Conservation (phyloP, 2,888 invertebrate species). For the Heliconius charithonia region DNA sequence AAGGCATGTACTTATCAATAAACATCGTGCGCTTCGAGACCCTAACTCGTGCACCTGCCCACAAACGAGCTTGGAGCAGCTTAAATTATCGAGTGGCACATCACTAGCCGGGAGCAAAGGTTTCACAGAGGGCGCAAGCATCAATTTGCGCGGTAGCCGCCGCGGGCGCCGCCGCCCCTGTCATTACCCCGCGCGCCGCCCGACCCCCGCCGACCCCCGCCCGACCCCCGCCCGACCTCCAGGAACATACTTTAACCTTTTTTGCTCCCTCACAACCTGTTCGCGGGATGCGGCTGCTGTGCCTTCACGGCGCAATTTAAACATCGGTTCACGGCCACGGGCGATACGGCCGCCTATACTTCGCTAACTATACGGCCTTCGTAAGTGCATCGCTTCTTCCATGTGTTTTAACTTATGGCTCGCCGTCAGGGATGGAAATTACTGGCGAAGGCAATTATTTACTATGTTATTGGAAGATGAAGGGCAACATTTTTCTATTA, state of each 20-base stretch:
- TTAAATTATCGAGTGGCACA: conserved; percentile 76
- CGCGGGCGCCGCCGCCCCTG: conserved; percentile 83
- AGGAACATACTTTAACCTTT: conserved; percentile 81
- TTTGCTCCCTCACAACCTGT: conserved; percentile 82
- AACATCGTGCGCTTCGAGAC: conserved; percentile 51
- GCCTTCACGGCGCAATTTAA: conserved; percentile 74
- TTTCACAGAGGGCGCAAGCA: conserved; percentile 80
- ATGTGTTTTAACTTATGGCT: conserved; percentile 63
- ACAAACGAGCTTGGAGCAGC: conserved; percentile 55
- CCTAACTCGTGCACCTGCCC: conserved; percentile 43
- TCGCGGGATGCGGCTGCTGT: conserved; percentile 75
- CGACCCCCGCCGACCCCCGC: conserved; percentile 45
- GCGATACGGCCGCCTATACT: conserved; percentile 72
- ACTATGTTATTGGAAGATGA: conserved; percentile 37
- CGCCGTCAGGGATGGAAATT: conserved; percentile 46
- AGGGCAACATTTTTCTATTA: conserved; percentile 52
- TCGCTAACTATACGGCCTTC: conserved; percentile 61
- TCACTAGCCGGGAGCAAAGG: conserved; percentile 83
- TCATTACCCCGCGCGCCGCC: conserved; percentile 72
- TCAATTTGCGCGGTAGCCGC: conserved; percentile 83
- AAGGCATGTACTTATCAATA: conserved; percentile 34
- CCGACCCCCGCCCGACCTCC: conserved; percentile 50
- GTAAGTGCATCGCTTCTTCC: conserved; percentile 65
- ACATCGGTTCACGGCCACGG: conserved; percentile 80
- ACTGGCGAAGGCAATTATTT: conserved; percentile 40